Base-by-base conservation (phyloP, 2,797 vertebrate species). In the Amniataba percoides region DNA sequence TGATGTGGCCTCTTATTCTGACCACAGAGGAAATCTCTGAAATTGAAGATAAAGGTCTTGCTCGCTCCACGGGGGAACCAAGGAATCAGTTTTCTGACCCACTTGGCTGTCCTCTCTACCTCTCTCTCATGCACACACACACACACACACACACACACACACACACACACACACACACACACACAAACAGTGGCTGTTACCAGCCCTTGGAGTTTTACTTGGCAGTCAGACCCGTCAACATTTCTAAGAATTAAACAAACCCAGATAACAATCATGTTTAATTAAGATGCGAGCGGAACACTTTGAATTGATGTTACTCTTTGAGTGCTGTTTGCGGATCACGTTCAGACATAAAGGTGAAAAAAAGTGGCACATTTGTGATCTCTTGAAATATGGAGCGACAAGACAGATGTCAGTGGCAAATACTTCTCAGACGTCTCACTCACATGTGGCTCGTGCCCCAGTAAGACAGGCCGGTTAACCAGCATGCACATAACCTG, bases 1-100 rank as follows among this genome's bases (percentile, higher is more conserved):
- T 85, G 76, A 79, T 42, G 74, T 77, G 79, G 80, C 89, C 81
- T 88, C 83, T 72, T 89, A 80, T 83, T 89, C 78, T 82, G 81
- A 87, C 88, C 89, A 86, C 87, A 89, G 88, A 90, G 88, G 87
- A 92, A 91, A 90, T 90, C 87, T 88, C 70, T 86, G 76, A 91
- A 90, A 89, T 83, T 89, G 84, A 86, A 89, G 84, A 92, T 88
- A 92, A 92, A 88, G 88, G 88, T 88, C 88, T 82, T 77, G 80
- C 78, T 89, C 64, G 85, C 69, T 89, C 88, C 77, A 77, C 27
- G 42, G 83, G 83, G 88, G 89, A 91, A 81, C 78, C 25, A 70
- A 82, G 71, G 74, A 91, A 90, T 88, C 87, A 55, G 78, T 74
- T 88, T 75, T 86, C 84, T 93, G 90, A 94, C 91, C 92, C 89